Evolutionary conservation across 2,113 vertebrate species (phyloP).

Genomic region (Dicaeum eximium): DNA sequence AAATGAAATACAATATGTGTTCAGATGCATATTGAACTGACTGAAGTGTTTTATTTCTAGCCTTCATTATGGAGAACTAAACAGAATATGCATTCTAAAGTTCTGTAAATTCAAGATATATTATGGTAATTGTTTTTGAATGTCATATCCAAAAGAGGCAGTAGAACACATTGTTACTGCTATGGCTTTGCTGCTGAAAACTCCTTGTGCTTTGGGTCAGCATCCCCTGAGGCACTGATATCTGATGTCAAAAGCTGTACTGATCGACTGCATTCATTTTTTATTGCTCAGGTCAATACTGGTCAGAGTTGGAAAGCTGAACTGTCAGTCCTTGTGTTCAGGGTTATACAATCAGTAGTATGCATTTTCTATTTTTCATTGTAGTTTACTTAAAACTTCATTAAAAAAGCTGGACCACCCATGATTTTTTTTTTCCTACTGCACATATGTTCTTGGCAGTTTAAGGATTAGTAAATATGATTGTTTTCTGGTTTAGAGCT

Average conservation of each 20-base stretch:
- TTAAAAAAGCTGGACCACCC: neutral
- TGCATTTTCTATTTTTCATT: neutral
- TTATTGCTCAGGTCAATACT: neutral
- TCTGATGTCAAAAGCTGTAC: conserved; percentile 1
- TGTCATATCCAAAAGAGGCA: neutral
- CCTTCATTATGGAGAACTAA: neutral
- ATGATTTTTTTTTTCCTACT: neutral
- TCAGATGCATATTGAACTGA: neutral
- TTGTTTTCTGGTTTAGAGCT: neutral
- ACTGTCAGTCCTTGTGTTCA: neutral
- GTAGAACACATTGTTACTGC: neutral
- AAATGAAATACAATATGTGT: neutral
- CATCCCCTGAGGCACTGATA: neutral
- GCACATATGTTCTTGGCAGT: neutral
- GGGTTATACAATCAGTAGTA: neutral
- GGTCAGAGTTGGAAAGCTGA: neutral
- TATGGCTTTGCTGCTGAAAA: neutral
- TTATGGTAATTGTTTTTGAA: neutral
- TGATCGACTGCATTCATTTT: conserved; percentile 17
- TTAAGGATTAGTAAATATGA: neutral
- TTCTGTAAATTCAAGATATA: neutral
- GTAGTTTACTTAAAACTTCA: neutral
- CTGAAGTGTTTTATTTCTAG: neutral
- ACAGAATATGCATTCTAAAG: neutral
- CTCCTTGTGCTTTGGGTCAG: neutral